Conservation (phyloP, 2,113 vertebrate genomes). For the Aplodontia rufa region DNA sequence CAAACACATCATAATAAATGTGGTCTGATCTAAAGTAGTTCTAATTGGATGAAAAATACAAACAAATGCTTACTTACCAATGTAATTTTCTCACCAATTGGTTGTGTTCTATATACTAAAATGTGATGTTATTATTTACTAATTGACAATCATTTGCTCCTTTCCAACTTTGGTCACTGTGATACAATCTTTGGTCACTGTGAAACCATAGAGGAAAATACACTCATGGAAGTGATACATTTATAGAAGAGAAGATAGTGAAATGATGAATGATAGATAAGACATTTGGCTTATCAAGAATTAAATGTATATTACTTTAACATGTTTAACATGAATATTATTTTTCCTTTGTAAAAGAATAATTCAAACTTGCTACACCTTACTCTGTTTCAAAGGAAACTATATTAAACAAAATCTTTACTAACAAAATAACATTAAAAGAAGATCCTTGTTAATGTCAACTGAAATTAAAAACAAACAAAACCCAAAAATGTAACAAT, state of each 20-base stretch:
- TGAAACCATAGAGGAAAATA: too few species aligned
- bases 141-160: not conserved
- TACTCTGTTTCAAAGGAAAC: not conserved
- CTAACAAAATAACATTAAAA: not conserved
- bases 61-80: not conserved
- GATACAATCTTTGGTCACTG: not conserved
- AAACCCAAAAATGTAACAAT: not conserved
- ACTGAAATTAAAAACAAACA: not conserved
- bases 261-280: not conserved
- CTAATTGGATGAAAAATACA: not conserved
- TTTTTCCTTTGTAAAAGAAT: not conserved
- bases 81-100: not conserved
- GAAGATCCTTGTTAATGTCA: not conserved
- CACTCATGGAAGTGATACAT: too few species aligned
- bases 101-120: not conserved
- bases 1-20: not conserved
- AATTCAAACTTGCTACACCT: not conserved
- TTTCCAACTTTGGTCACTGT: not conserved
- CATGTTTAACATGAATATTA: not conserved
- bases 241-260: not conserved
- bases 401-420: not conserved
- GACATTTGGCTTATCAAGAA: not conserved
- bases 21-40: not conserved
- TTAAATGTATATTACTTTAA: not conserved
- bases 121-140: not conserved